phyloP scores from a whole-genome alignment of 2,888 invertebrate species.

The Andrena minutula region DNA sequence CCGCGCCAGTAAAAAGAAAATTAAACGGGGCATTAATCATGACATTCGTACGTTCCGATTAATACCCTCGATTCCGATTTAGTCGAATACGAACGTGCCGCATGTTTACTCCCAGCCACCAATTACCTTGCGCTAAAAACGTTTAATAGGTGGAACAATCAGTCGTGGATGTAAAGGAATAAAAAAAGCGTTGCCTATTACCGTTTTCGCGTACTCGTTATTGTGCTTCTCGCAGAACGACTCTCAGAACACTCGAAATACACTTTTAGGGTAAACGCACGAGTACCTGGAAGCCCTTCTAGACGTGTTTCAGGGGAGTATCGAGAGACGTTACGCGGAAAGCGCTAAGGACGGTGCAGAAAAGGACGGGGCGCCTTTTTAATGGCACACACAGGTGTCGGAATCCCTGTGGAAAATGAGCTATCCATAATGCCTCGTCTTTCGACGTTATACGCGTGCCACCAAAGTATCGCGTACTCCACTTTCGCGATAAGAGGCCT shows the following conservation, averaged over 20 bases:
- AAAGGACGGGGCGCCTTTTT: conserved; percentile 52
- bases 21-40: neutral
- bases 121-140: neutral
- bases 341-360: conserved; percentile 37
- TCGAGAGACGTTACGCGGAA: conserved; percentile 42
- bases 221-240: conserved; percentile 10
- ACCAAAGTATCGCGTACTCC: conserved; percentile 27
- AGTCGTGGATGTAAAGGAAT: neutral
- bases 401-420: conserved; percentile 52
- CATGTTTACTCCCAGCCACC: neutral
- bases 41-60: neutral
- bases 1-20: conserved; percentile 11
- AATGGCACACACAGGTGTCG: conserved; percentile 60
- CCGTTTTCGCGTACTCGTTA: conserved; percentile 15
- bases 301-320: conserved; percentile 18
- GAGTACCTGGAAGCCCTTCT: conserved; percentile 34
- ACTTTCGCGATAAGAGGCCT: conserved; percentile 30
- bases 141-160: neutral
- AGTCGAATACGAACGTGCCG: neutral
- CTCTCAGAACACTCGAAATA: conserved; percentile 33
- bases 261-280: conserved; percentile 36
- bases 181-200: conserved; percentile 14
- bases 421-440: conserved; percentile 50
- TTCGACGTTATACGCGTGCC: conserved; percentile 18
- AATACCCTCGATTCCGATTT: neutral